phyloP scores from a whole-genome alignment of 2,797 vertebrate species.

The Sciurus carolinensis region DNA sequence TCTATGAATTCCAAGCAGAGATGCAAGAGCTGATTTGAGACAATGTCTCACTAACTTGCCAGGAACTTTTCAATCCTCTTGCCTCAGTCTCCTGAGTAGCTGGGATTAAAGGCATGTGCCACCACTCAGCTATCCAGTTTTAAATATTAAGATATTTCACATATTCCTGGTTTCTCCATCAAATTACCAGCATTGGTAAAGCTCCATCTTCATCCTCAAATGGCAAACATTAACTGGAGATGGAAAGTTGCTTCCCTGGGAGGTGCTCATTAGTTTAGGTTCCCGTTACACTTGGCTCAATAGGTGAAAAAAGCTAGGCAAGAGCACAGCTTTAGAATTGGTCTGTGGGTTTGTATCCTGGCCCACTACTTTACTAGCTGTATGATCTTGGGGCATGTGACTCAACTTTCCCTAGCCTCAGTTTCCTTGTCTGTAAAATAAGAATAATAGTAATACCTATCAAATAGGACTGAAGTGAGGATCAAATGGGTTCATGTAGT shows the following conservation, averaged over 20 bases:
- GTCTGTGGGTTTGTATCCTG: neutral
- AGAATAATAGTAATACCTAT: neutral
- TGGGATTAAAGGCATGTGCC: neutral
- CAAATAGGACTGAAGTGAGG: neutral
- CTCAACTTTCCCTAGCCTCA: neutral
- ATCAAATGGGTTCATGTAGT: neutral
- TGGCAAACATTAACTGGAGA: neutral
- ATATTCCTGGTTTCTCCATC: neutral
- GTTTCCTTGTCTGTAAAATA: slow-evolving; percentile 22
- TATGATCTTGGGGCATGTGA: neutral
- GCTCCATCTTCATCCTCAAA: neutral
- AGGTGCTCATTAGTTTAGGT: neutral
- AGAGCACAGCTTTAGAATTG: neutral
- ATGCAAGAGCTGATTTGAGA: neutral
- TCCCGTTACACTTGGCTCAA: neutral
- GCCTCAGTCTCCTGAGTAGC: neutral
- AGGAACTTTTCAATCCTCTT: neutral
- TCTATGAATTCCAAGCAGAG: neutral
- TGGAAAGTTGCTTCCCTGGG: neutral
- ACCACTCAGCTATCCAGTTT: neutral
- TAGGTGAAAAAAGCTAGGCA: too few relatives aligned
- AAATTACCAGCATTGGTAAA: slow-evolving; percentile 5
- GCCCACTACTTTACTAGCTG: neutral
- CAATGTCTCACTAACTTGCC: too few relatives aligned
- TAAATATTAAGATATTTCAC: slow-evolving; percentile 42